Evolutionary conservation across 2,888 invertebrate species (phyloP).

Genomic region (Hirtodrosophila histrioides): DNA sequence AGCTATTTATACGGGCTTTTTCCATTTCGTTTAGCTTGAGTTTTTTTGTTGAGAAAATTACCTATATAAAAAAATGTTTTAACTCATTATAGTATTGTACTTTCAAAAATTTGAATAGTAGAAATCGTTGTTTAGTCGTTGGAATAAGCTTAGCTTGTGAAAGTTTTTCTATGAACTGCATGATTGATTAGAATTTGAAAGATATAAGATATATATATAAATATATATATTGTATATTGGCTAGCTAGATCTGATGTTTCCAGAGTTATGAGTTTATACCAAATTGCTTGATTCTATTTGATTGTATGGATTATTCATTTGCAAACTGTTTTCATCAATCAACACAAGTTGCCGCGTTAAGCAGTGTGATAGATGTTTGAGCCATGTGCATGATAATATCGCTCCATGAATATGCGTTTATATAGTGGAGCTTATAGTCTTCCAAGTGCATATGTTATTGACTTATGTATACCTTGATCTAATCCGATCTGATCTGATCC

Average conservation of each 20-base stretch:
- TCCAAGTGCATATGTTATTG: conserved; percentile 28
- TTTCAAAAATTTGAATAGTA: conserved; percentile 24
- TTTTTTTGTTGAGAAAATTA: conserved; percentile 13
- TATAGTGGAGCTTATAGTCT: conserved; percentile 13
- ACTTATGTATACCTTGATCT: conserved; percentile 18
- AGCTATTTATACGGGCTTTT: conserved; percentile 37
- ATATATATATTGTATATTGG: conserved; percentile 46
- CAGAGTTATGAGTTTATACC: conserved; percentile 1
- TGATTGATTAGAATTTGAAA: conserved; percentile 43
- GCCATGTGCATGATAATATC: conserved; percentile 22
- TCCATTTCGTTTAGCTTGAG: conserved; percentile 8
- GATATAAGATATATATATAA: conserved; percentile 2
- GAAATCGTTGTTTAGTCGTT: conserved; percentile 58
- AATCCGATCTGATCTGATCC: conserved; percentile 12
- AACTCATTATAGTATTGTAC: conserved; percentile 23
- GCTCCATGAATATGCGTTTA: conserved; percentile 5
- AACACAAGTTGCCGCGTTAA: conserved; percentile 15
- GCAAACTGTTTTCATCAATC: conserved; percentile 14
- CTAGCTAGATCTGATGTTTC: conserved; percentile 37
- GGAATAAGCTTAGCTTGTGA: conserved; percentile 65
- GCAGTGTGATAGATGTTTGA: conserved; percentile 21
- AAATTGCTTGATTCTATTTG: conserved; percentile 11
- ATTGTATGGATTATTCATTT: conserved; percentile 3
- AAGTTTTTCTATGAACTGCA: conserved; percentile 57
- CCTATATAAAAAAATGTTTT: conserved; percentile 19